phyloP scores from a whole-genome alignment of 1,140 invertebrate species.

The Goniozus legneri region DNA sequence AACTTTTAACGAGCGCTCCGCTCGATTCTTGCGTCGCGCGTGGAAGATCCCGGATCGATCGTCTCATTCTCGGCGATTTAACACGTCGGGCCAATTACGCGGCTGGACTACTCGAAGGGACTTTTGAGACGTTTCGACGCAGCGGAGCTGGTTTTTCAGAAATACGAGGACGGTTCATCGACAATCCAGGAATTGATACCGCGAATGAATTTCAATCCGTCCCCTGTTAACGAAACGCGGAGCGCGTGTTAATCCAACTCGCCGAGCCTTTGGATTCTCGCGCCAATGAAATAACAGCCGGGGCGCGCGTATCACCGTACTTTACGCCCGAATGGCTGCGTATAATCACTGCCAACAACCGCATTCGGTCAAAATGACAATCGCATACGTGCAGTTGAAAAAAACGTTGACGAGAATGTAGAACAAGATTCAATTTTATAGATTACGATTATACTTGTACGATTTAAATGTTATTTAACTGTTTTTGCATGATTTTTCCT shows the following conservation, averaged over 20 bases:
- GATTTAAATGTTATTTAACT: no score
- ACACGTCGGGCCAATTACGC: background rate
- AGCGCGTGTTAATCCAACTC: no score
- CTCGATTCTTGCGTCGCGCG: background rate
- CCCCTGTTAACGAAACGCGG: no score
- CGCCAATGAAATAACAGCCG: background rate
- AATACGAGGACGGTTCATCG: background rate
- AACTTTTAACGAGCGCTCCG: conserved; percentile 18
- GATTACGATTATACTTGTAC: no score
- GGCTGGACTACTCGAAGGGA: background rate
- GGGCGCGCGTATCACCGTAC: conserved; percentile 5
- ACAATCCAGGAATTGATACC: conserved; percentile 19
- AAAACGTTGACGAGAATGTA: no score
- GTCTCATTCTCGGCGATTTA: no score
- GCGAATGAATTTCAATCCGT: conserved; percentile 10
- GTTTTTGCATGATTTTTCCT: no score
- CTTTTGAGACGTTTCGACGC: background rate
- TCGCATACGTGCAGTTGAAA: no score
- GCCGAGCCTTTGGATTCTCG: no score
- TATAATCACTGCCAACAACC: conserved; percentile 20
- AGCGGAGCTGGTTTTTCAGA: background rate
- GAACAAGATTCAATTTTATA: no score
- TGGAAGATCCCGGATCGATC: background rate
- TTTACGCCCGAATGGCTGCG: conserved; percentile 20
- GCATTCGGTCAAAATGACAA: no score